Conservation (phyloP, 2,888 invertebrate genomes). For the Leistus spinibarbis region DNA sequence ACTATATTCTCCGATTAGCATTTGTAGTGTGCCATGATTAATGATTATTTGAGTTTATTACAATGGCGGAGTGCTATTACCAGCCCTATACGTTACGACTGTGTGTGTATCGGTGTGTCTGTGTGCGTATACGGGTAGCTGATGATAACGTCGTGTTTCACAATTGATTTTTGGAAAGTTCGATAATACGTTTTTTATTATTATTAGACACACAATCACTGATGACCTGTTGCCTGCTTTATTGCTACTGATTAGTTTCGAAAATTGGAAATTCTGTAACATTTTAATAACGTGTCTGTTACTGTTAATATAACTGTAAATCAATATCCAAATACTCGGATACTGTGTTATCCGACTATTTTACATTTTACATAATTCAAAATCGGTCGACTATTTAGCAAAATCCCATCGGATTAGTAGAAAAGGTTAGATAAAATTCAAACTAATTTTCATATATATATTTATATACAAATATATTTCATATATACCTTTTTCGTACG, state of each 20-base stretch:
- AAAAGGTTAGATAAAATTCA: too few relatives aligned
- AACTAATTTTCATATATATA: too few relatives aligned
- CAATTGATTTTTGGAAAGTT: slow-evolving; percentile 38
- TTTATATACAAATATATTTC: too few relatives aligned
- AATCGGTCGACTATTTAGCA: too few relatives aligned
- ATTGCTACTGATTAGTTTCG: background rate
- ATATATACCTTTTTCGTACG: too few relatives aligned
- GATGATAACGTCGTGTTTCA: slow-evolving; percentile 30
- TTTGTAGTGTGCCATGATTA: slow-evolving; percentile 25
- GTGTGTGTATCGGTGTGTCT: slow-evolving; percentile 1
- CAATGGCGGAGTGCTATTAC: slow-evolving; percentile 15
- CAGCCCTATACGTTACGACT: background rate
- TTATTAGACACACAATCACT: background rate
- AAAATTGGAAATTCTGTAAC: background rate
- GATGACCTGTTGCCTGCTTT: background rate
- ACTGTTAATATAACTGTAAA: background rate
- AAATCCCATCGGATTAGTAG: too few relatives aligned
- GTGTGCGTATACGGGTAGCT: slow-evolving; percentile 34
- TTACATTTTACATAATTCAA: background rate
- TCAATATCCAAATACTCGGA: too few relatives aligned
- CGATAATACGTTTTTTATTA: slow-evolving; percentile 16
- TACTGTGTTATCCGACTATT: too few relatives aligned
- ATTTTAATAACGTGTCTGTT: background rate
- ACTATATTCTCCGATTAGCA: slow-evolving; percentile 22
- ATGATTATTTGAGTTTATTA: slow-evolving; percentile 26